A percentile compares a stretch with the other conserved stretches of the same genome.
Conservation (phyloP, 2,113 vertebrate genomes). For the Thamnaconus septentrionalis region DNA sequence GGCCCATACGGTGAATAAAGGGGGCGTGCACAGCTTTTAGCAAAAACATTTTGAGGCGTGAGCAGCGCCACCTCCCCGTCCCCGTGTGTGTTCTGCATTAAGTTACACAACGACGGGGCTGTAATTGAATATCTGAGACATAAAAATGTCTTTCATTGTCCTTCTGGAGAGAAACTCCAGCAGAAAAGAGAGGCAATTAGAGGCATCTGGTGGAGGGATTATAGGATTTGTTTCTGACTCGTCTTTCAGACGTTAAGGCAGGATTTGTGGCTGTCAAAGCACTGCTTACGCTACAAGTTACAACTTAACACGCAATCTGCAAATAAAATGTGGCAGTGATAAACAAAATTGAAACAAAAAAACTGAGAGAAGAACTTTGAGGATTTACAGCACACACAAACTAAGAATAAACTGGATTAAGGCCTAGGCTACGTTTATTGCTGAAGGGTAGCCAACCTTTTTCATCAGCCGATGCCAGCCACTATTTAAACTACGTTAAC, state of each 20-base stretch:
- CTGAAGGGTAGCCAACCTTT: too few species aligned
- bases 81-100: not conserved
- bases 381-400: too few species aligned
- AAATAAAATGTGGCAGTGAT: not conserved
- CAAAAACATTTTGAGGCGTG: slow-evolving; percentile 9
- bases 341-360: slow-evolving; percentile 8
- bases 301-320: slow-evolving; percentile 4
- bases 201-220: slow-evolving; percentile 11
- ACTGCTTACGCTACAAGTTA: slow-evolving; percentile 4
- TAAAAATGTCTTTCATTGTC: not conserved
- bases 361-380: not conserved
- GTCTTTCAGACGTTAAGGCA: slow-evolving; percentile 45
- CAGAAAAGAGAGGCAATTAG: not conserved
- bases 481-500: not conserved
- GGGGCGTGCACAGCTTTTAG: slow-evolving; percentile 10
- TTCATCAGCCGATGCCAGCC: not conserved
- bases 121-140: not conserved
- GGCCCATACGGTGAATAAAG: slow-evolving; percentile 21
- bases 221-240: slow-evolving; percentile 3
- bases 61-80: not conserved
- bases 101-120: slow-evolving; percentile 2
- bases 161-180: not conserved
- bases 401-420: too few species aligned
- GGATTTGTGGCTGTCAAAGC: slow-evolving; percentile 29
- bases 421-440: too few species aligned